Conservation (phyloP, 2,888 invertebrate genomes). For the Agelastica alni region DNA sequence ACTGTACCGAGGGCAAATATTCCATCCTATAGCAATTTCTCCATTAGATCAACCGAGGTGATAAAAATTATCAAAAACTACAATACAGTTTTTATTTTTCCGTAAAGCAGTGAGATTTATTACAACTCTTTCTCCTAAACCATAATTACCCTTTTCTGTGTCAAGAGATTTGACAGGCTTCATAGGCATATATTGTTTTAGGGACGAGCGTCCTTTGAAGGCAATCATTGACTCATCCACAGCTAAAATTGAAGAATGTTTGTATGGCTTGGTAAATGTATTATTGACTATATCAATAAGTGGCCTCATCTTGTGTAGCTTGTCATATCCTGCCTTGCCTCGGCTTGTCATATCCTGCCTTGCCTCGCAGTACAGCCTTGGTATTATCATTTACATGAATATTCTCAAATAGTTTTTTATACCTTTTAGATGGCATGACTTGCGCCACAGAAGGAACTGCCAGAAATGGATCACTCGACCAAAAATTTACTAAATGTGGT, state of each 20-base stretch:
- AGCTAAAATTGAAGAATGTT: constrained; percentile 6
- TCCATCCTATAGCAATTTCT: constrained; percentile 25
- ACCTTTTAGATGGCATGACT: constrained; percentile 10
- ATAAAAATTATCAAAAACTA: constrained; percentile 22
- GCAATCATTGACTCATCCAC: constrained; percentile 21
- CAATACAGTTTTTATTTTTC: constrained; percentile 6
- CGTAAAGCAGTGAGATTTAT: constrained; percentile 3
- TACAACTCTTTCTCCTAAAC: constrained; percentile 23
- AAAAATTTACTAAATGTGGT: constrained; percentile 3
- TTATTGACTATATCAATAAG: constrained; percentile 30
- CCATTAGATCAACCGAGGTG: no score
- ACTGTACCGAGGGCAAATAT: constrained; percentile 37
- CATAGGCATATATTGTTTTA: constrained; percentile 23
- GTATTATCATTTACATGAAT: constrained; percentile 39
- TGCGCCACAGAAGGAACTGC: not conserved
- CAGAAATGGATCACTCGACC: no score
- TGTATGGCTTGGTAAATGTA: constrained; percentile 13
- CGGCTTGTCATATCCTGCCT: no score
- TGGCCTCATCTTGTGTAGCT: constrained; percentile 40
- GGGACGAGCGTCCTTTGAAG: constrained; percentile 18
- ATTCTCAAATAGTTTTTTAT: no score
- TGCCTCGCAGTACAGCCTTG: constrained; percentile 14
- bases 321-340: constrained; percentile 32
- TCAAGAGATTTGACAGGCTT: constrained; percentile 13
- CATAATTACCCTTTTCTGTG: constrained; percentile 35